Evolutionary conservation across 2,888 invertebrate species (phyloP).

Genomic region (Eubasilissa splendida): DNA sequence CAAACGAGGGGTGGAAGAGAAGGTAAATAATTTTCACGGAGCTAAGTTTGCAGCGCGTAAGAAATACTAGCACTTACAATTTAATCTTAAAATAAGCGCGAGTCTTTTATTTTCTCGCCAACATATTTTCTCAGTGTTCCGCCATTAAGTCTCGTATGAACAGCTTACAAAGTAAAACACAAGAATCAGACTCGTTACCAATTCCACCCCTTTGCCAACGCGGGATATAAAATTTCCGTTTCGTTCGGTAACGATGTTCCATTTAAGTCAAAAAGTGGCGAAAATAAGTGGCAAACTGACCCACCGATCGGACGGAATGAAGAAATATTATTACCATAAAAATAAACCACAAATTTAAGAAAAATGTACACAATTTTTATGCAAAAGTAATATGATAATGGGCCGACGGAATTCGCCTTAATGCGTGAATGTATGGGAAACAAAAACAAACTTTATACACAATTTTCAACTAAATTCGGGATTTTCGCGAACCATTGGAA

Average conservation of each 20-base stretch:
- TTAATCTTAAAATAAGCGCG: conserved; percentile 27
- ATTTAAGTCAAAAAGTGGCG: conserved; percentile 11
- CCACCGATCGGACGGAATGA: not conserved
- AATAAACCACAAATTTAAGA: not conserved
- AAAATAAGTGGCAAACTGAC: conserved; percentile 36
- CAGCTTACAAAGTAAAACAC: conserved; percentile 41
- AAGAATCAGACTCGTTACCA: conserved; percentile 51
- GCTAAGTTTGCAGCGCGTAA: not conserved
- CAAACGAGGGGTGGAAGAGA: not conserved
- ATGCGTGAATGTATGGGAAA: not conserved
- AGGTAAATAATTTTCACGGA: not conserved
- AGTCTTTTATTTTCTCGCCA: conserved; percentile 34
- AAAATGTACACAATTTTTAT: conserved; percentile 1
- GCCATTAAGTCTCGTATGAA: conserved; percentile 50
- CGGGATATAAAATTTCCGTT: conserved; percentile 53
- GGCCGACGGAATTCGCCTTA: not conserved
- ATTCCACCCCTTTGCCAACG: conserved; percentile 54
- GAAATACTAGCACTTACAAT: conserved; percentile 18
- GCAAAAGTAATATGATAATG: conserved; percentile 13
- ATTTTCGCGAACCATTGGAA: conserved; percentile 32
- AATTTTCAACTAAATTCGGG: conserved; percentile 4
- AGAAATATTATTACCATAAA: not conserved
- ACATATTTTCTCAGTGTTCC: conserved; percentile 55
- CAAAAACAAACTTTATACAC: not conserved
- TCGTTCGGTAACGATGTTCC: conserved; percentile 29